A percentile compares a stretch with the other conserved stretches of the same genome.
These are phyloP conservation scores for Antheraea assamensis DNA, from an alignment of 2,888 invertebrate genomes.

Conservation along the genomic window DNA sequence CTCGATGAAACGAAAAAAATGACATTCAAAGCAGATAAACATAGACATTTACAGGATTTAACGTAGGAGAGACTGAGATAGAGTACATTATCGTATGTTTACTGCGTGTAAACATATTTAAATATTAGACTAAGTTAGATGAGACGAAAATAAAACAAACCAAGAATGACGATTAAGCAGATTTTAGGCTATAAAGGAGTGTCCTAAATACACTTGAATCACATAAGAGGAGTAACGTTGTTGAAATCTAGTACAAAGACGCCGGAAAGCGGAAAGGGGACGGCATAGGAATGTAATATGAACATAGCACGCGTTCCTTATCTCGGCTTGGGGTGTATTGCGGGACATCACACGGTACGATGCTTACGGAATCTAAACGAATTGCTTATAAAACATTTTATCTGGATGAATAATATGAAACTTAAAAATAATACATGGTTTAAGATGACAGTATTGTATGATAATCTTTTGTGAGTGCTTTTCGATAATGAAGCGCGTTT, in stretches of 20 bases:
- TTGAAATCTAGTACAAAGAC: conserved; percentile 14
- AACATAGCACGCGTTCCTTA: conserved; percentile 26
- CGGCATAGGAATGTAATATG: conserved; percentile 29
- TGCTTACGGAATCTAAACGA: neutral
- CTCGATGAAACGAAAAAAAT: too few species aligned
- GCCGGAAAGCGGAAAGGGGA: conserved; percentile 2
- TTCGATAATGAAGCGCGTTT: too few species aligned
- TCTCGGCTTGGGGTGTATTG: conserved; percentile 17
- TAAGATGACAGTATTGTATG: neutral
- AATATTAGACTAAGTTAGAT: neutral
- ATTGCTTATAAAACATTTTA: conserved; percentile 1
- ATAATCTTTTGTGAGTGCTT: neutral
- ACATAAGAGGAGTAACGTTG: conserved; percentile 11
- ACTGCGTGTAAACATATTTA: too few species aligned
- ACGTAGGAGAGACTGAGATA: too few species aligned
- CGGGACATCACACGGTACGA: conserved; percentile 2
- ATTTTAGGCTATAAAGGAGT: neutral
- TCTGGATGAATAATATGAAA: neutral
- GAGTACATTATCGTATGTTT: too few species aligned
- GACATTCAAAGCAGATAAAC: too few species aligned
- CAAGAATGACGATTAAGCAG: neutral
- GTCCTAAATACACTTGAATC: conserved; percentile 3
- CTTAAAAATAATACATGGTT: neutral
- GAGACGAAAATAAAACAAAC: neutral
- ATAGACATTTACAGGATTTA: too few species aligned